Conservation (phyloP, 2,113 vertebrate genomes). For the Cervus canadensis region DNA sequence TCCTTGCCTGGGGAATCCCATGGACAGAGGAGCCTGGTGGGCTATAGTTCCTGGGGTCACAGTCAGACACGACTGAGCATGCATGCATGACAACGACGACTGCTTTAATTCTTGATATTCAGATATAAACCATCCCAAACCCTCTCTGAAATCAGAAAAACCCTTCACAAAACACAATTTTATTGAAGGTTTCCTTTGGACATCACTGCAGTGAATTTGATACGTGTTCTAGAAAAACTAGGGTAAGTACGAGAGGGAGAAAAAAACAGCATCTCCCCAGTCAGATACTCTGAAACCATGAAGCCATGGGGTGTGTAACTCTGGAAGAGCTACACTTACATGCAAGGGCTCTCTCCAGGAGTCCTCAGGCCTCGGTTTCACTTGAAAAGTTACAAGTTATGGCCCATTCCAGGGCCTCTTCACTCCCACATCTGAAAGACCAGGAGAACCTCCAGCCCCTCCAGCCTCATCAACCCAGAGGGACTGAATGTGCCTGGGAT, state of each 20-base stretch:
- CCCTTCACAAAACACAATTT: background rate
- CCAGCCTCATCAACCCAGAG: rapidly evolving
- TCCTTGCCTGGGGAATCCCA: background rate
- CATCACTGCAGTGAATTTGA: background rate
- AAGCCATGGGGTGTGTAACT: too few species aligned
- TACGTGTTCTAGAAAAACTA: background rate
- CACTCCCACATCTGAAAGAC: background rate
- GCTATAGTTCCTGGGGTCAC: background rate
- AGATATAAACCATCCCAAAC: background rate
- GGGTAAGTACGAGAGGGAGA: background rate
- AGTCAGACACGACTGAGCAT: background rate
- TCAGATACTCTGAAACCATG: background rate
- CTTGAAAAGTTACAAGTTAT: background rate
- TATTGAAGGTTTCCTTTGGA: background rate
- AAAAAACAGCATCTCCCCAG: too few species aligned
- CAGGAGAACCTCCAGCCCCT: too few species aligned
- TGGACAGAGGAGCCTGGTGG: background rate
- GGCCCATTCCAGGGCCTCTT: background rate
- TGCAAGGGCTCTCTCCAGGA: background rate
- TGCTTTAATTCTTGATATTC: background rate
- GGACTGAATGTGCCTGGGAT: rapidly evolving
- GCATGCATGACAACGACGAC: background rate
- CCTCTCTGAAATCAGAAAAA: background rate
- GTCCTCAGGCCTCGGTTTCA: background rate
- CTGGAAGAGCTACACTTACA: background rate